Conservation (phyloP, 2,113 vertebrate species). For the Oncorhynchus nerka region DNA sequence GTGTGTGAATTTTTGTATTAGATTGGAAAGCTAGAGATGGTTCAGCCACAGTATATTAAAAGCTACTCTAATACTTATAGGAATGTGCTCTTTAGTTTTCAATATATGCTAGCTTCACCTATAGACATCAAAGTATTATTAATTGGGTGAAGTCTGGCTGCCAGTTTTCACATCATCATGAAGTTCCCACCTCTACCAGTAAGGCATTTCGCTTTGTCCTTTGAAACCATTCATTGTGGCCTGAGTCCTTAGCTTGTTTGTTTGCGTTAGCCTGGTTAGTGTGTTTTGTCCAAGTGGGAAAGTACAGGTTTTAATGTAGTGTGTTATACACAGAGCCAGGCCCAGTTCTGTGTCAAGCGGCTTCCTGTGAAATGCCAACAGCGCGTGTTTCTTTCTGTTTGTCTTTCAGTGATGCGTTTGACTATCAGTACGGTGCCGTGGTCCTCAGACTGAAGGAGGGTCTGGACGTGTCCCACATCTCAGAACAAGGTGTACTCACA, state of each 20-base stretch:
- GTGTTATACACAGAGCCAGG: background rate
- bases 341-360: background rate
- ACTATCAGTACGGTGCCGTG: slow-evolving; percentile 92
- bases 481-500: slow-evolving; percentile 86
- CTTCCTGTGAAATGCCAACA: slow-evolving; percentile 25
- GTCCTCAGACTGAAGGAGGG: slow-evolving; percentile 92
- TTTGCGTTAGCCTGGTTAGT: slow-evolving; percentile 11
- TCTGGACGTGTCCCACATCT: slow-evolving; percentile 94
- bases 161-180: too few species aligned
- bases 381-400: slow-evolving; percentile 4
- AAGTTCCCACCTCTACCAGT: background rate
- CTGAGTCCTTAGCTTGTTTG: background rate
- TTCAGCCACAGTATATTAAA: slow-evolving; percentile 33
- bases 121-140: too few species aligned
- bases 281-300: slow-evolving; percentile 26
- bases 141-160: too few species aligned
- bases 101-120: too few species aligned
- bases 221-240: background rate
- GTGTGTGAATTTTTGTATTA: slow-evolving; percentile 43
- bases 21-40: slow-evolving; percentile 35
- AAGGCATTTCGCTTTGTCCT: background rate
- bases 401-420: slow-evolving; percentile 88
- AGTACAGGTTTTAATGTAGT: slow-evolving; percentile 11
- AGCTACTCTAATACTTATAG: slow-evolving; percentile 44
- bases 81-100: slow-evolving; percentile 36